A percentile compares a stretch with the other conserved stretches of the same genome.
phyloP scores from a whole-genome alignment of 2,113 vertebrate genomes.

The Cyprinodon brontotheroides region DNA sequence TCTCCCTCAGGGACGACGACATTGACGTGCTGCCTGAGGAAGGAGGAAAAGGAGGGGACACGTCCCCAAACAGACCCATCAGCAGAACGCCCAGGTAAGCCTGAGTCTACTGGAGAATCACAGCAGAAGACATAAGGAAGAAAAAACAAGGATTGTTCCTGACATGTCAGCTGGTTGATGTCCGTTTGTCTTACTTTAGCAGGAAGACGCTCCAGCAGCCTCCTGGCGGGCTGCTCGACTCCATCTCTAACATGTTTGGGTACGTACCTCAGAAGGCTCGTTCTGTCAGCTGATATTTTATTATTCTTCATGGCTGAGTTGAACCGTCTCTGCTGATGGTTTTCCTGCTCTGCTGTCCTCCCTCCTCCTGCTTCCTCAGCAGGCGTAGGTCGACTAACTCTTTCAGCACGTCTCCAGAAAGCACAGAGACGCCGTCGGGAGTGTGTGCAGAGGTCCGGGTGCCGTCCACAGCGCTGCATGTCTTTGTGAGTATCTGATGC shows the following conservation, averaged over 20 bases:
- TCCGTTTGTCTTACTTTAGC: constrained; percentile 66
- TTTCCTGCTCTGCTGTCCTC: background rate
- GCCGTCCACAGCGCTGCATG: constrained; percentile 86
- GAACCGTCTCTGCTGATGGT: background rate
- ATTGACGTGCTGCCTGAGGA: constrained; percentile 95
- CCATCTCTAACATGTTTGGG: constrained; percentile 98
- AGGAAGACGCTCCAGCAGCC: constrained; percentile 88
- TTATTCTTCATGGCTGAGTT: no score
- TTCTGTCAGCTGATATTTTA: background rate
- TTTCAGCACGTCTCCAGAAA: constrained; percentile 83
- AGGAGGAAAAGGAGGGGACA: constrained; percentile 85
- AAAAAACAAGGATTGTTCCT: no score
- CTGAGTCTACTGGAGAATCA: background rate
- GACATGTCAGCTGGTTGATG: background rate
- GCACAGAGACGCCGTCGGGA: constrained; percentile 77
- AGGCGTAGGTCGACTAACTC: constrained; percentile 90
- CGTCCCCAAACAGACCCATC: constrained; percentile 79
- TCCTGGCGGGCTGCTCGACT: constrained; percentile 91
- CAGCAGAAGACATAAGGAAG: no score
- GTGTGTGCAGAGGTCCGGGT: constrained; percentile 88
- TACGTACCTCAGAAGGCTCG: constrained; percentile 73
- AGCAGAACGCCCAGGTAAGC: constrained; percentile 84
- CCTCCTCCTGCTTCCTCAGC: constrained; percentile 28
- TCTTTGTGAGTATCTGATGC: constrained; percentile 86
- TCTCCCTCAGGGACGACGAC: constrained; percentile 89